Base-by-base conservation (phyloP, 1,140 invertebrate species). In the Solenopsis invicta region DNA sequence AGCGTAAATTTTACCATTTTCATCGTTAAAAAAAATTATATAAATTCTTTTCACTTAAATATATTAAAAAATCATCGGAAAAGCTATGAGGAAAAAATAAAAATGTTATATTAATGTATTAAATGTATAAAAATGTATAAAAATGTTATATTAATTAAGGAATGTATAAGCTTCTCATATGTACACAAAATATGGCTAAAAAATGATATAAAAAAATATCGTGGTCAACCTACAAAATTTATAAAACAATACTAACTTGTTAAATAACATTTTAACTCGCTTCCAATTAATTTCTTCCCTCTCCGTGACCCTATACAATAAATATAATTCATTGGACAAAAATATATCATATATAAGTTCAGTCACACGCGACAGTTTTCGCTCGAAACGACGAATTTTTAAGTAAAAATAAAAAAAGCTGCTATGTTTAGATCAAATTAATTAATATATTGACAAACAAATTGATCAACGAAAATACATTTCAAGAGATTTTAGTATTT, bases 121-220 rank as follows among this genome's bases (percentile, higher is more conserved):
- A n/a, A n/a, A n/a, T n/a, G n/a, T n/a, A n/a, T n/a, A n/a, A n/a
- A n/a, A n/a, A n/a, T n/a, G n/a, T n/a, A 37, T 16, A 56, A 16
- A 75, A 56, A 78, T 21, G 13, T n/a, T 61, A 76, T 9, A 0
- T 41, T 24, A 34, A 59, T 59, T 1, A n/a, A n/a, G n/a, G n/a
- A 2, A 54, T 56, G 37, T 21, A 56, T 24, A 21, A 21, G 2
- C 21, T 59, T 75, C 34, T 75, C 12, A 56, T 2, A 9, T 64
- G 16, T n/a, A 37, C n/a, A 41, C 37, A 1, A 41, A 75, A 21
- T 54, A 8, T 37, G 16, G n/a, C 8, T 37, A 37, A 75, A 75
- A 75, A 52, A 34, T 13, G 6, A 21, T n/a, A 34, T 16, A 41
- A 41, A 54, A 54, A 56, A 37, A 74, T 74, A 74, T 74, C 18